Base-by-base conservation (phyloP, 2,113 vertebrate species). In the Sander lucioperca region DNA sequence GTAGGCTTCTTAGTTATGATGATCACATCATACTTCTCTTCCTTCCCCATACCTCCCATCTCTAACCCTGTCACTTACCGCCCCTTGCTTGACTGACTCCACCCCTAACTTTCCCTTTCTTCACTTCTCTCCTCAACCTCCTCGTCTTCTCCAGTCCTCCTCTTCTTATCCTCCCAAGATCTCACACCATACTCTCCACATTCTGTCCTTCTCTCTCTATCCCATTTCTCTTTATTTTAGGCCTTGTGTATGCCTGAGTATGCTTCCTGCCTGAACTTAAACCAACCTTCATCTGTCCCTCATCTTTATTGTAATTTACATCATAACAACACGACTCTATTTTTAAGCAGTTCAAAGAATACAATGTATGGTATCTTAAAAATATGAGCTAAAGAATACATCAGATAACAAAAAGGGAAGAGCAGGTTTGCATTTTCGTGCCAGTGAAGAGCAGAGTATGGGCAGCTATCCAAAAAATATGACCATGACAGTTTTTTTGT, bases 211-310 rank as follows among this genome's bases (percentile, higher is more conserved):
- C 50, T 66, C 61, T 16, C 3, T 78, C 23, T 76, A 23, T n/a
- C 15, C 23, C 25, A 11, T 59, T 66, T 76, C 43, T 69, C 77
- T 71, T 85, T 36, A 48, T 39, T 79, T 74, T 58, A 70, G 75
- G 21, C 48, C 21, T 21, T 19, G 59, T 43, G 5, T 56, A 25
- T 68, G 56, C 14, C 36, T 57, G 7, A 62, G 19, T 48, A 23
- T 19, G 53, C 50, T 70, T 56, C 36, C 69, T 39, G 47, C 4
- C 18, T 51, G n/a, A 66, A 67, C 30, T 14, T 15, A 14, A 59
- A 73, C 59, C 23, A 73, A 73, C 10, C 36, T 50, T 27, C 39
- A 51, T 63, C 50, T 63, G 27, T 19, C 5, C 36, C n/a, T 21
- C 23, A n/a, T 53, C 16, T 47, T 47, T 2, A 70, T 43, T 15